Evolutionary conservation across 2,797 vertebrate genomes (phyloP), one percentile per base, ranked within the genome.

Genomic region (Parauchenoglanis ngamensis): DNA sequence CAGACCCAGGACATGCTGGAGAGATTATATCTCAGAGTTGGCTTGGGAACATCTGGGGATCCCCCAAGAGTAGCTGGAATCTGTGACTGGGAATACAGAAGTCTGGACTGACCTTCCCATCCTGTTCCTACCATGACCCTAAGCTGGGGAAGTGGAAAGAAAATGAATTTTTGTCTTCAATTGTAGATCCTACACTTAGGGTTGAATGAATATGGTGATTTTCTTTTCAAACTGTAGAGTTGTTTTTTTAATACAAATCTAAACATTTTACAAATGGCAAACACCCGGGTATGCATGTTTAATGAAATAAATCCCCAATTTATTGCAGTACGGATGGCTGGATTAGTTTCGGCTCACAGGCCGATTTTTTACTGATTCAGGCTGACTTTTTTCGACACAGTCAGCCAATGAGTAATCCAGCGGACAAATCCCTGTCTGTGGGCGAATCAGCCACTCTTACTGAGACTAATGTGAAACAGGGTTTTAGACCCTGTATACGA

Each of bases 301-400:
- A 82, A 82, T 82, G 44, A 82, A 82, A 82, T 46, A 82, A 82
- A 82, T 82, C 61, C 80, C 61, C 80, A 83, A 83, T 67, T 83
- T 83, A 83, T 67, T 83, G 80, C 80, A 67, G 8, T 67, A 83
- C 44, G 80, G 80, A 83, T 23, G 46, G 44, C 25, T 67, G 80
- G 80, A 83, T 83, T 83, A 83, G 80, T 83, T 67, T 83, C 63
- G 44, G n/a, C n/a, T 83, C 80, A 67, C 17, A 21, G 15, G 19
- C 46, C 63, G 25, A 82, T 65, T 65, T 61, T 65, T 25, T 49
- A 28, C 80, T 82, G 80, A 82, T 82, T 67, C 80, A 31, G 61
- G 44, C 44, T 82, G 80, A 82, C 44, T 65, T 82, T 83, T 65
- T 67, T 68, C 15, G 1, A 83, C 63, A 52, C 25, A 83, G 61